A percentile compares a stretch with the other conserved stretches of the same genome.
phyloP scores from a whole-genome alignment of 2,113 vertebrate species.

The Cisticola juncidis region DNA sequence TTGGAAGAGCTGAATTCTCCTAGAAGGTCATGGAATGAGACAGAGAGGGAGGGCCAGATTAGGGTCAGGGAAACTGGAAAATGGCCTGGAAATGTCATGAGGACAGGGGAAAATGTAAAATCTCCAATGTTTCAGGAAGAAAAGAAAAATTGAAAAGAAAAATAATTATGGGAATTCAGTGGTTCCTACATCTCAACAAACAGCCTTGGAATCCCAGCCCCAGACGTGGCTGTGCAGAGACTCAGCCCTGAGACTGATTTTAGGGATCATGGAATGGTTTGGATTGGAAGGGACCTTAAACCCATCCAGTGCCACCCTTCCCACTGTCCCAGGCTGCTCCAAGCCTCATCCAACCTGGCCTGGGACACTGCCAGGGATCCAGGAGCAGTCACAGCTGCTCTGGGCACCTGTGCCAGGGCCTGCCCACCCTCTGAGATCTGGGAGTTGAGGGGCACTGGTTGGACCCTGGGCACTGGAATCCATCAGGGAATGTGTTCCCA shows the following conservation, averaged over 20 bases:
- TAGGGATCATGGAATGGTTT: background rate
- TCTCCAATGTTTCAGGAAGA: background rate
- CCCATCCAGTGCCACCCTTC: accelerated
- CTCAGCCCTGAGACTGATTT: background rate
- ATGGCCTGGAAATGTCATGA: background rate
- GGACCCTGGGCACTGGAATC: background rate
- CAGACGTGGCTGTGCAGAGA: background rate
- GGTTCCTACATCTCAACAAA: background rate
- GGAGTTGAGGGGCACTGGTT: background rate
- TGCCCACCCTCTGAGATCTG: background rate
- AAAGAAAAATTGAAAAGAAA: background rate
- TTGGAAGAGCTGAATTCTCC: background rate
- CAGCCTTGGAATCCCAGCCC: background rate
- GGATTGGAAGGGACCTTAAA: accelerated
- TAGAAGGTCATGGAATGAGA: background rate
- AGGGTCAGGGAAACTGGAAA: background rate
- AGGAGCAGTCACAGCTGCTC: background rate
- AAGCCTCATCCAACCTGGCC: background rate
- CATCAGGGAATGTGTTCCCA: background rate
- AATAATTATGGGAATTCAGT: accelerated
- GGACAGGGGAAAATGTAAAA: background rate
- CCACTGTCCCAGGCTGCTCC: background rate
- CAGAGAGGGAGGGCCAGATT: background rate
- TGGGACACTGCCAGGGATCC: background rate
- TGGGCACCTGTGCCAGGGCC: background rate